Percentiles rank a stretch among this genome's conserved stretches.
phyloP scores from a whole-genome alignment of 2,888 invertebrate genomes.

The Drosophila limbata region DNA sequence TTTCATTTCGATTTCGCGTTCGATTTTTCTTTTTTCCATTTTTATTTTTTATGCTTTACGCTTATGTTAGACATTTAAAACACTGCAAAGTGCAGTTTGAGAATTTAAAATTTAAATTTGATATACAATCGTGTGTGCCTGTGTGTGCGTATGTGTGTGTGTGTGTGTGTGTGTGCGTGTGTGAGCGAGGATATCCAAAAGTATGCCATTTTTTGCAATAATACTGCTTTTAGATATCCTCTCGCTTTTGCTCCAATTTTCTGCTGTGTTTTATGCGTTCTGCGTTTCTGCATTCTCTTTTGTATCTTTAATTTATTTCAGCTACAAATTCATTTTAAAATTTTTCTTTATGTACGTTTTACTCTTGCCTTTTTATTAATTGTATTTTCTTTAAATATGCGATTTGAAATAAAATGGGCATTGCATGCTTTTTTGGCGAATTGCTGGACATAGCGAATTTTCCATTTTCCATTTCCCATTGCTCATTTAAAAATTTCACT shows the following conservation, averaged over 20 bases:
- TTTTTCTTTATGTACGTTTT: constrained; percentile 22
- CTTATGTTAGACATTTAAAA: constrained; percentile 74
- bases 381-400: constrained; percentile 23
- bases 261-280: constrained; percentile 9
- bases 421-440: constrained; percentile 25
- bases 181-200: constrained; percentile 19
- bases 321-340: constrained; percentile 33
- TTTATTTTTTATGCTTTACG: constrained; percentile 32
- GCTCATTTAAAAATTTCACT: constrained; percentile 1
- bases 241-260: constrained; percentile 1
- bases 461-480: constrained; percentile 1
- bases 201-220: constrained; percentile 22
- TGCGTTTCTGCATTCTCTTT: constrained; percentile 1
- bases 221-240: constrained; percentile 14
- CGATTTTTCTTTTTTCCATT: constrained; percentile 1
- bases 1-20: constrained; percentile 32
- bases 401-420: constrained; percentile 13
- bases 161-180: constrained; percentile 19
- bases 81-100: constrained; percentile 74
- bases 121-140: constrained; percentile 29
- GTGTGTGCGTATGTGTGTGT: constrained; percentile 7
- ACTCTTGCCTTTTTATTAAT: constrained; percentile 5
- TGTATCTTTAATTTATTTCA: constrained; percentile 7
- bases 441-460: constrained; percentile 21
- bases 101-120: constrained; percentile 67